Base-by-base conservation (phyloP, 2,888 invertebrate genomes). In the Campaea margaritaria region DNA sequence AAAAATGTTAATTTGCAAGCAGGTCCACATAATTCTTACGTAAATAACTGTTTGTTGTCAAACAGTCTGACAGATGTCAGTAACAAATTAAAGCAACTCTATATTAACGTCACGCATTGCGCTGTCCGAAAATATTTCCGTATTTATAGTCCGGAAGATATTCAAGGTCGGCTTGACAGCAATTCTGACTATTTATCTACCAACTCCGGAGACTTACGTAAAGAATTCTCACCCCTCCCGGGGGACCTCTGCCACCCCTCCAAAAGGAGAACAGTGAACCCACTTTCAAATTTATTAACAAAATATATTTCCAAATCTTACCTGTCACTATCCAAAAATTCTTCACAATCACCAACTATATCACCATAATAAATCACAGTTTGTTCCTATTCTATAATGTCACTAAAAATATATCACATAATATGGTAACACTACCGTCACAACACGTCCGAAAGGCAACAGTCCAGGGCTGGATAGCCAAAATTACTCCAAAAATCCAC, bases 281-380 rank as follows among this genome's bases (percentile, higher is more conserved):
- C 78, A 78, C 84, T 80, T 78, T 77, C 77, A 75, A 75, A 78
- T 77, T 79, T 81, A 83, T 70, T 72, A 70, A 52, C 66, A 74
- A 74, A 75, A 76, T 76, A 31, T 75, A 48, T 57, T 64, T 56
- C 72, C 15, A 43, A 47, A 16, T 48, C 65, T 69, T 84, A 92
- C 91, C 92, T 91, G 82, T 81, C 78, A 82, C 81, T 84, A 84
- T 86, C 82, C 85, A 84, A 87, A 84, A 72, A 83, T 45, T 80
- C 83, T 86, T 85, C 83, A 81, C 80, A 79, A 82, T 52, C 87
- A 85, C 87, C 90, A 86, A 83, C 80, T 82, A 82, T 91, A 92
- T 92, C 92, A 92, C 92, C 89, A 87, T 85, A 83, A 79, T 85
- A 88, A 89, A 92, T 92, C 92, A 92, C 92, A 92, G 92, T 91